Evolutionary conservation across 2,797 vertebrate species (phyloP).

Genomic region (Adelosebastes latens): DNA sequence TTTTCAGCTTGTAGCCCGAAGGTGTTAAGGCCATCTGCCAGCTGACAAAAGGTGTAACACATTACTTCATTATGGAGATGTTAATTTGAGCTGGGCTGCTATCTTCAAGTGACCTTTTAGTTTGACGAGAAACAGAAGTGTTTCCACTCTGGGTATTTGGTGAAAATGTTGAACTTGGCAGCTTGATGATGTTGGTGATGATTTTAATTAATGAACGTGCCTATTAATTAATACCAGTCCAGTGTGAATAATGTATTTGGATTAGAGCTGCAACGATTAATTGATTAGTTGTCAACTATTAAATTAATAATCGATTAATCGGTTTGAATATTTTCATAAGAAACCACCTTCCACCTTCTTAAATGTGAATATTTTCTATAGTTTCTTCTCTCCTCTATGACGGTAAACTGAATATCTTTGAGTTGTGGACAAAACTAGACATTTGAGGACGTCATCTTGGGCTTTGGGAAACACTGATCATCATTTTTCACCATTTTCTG

Average conservation of each 20-base stretch:
- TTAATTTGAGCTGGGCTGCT: slow-evolving; percentile 33
- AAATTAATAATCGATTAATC: no score
- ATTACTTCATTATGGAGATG: slow-evolving; percentile 44
- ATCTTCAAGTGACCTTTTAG: slow-evolving; percentile 51
- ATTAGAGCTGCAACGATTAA: no score
- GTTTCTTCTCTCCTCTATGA: no score
- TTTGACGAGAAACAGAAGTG: slow-evolving; percentile 16
- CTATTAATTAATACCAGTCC: not conserved
- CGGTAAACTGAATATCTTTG: no score
- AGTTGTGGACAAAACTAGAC: no score
- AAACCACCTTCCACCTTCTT: no score
- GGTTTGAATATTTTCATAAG: no score
- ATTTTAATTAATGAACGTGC: not conserved
- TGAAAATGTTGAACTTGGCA: not conserved
- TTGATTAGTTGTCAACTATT: no score
- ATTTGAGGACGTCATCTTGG: no score
- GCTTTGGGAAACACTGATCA: no score
- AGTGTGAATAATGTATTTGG: slow-evolving; percentile 2
- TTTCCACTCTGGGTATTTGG: slow-evolving; percentile 16
- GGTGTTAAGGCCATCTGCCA: slow-evolving; percentile 44
- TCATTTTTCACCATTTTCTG: no score
- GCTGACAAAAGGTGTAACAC: slow-evolving; percentile 36
- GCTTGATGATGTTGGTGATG: not conserved
- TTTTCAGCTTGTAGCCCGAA: slow-evolving; percentile 36
- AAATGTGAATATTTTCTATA: no score